Conservation (phyloP, 2,797 vertebrate species). For the Pseudochromis fuscus region DNA sequence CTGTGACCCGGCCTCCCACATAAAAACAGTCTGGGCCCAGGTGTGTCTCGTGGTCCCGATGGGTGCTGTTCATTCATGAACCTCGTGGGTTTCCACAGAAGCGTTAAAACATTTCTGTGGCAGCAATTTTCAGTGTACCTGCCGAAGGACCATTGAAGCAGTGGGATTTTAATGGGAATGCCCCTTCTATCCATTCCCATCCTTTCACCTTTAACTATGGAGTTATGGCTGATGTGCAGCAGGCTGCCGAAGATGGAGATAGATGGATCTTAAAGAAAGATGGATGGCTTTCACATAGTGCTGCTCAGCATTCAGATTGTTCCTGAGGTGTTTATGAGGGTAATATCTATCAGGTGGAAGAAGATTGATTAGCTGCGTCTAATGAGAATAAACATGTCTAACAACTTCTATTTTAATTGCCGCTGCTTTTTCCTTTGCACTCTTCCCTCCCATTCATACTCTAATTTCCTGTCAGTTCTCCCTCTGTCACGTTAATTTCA, state of each 20-base stretch:
- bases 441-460: conserved; percentile 17
- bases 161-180: conserved; percentile 41
- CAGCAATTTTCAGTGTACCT: conserved; percentile 20
- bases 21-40: not conserved
- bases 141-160: conserved; percentile 31
- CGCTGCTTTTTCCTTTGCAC: conserved; percentile 12
- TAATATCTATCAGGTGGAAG: conserved; percentile 54
- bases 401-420: conserved; percentile 50
- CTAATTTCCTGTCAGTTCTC: conserved; percentile 41
- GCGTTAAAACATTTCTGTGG: conserved; percentile 1
- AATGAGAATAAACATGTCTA: conserved; percentile 63
- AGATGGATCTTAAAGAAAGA: conserved; percentile 57
- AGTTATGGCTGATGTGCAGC: conserved; percentile 25
- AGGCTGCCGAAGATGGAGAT: conserved; percentile 52
- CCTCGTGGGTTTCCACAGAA: conserved; percentile 19
- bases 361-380: conserved; percentile 64
- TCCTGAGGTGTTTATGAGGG: conserved; percentile 51
- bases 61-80: not conserved
- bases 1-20: not conserved
- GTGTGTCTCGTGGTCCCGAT: not conserved
- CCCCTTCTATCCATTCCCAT: conserved; percentile 21
- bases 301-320: conserved; percentile 43
- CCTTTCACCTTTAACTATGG: conserved; percentile 36
- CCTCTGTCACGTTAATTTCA: conserved; percentile 48
- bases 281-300: conserved; percentile 52